phyloP scores from a whole-genome alignment of 1,140 invertebrate genomes.

The Lepidurus arcticus region DNA sequence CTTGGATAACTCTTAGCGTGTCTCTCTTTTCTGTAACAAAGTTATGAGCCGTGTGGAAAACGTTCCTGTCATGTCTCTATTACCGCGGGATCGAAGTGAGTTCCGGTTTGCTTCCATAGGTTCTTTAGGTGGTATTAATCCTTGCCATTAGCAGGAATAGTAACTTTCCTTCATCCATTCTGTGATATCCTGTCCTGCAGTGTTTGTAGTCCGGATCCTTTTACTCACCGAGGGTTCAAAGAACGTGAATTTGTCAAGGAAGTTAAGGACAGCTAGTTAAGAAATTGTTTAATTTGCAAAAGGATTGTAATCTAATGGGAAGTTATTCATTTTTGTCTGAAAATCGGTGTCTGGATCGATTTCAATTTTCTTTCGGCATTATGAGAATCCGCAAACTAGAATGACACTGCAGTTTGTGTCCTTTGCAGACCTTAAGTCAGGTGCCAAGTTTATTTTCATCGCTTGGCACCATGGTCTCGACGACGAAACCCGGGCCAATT shows the following conservation, averaged over 20 bases:
- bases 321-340: too few relatives aligned
- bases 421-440: background rate
- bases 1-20: background rate
- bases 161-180: too few relatives aligned
- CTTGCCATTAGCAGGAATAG: too few relatives aligned
- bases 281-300: too few relatives aligned
- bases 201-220: too few relatives aligned
- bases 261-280: too few relatives aligned
- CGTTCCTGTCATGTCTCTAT: background rate
- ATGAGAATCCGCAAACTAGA: background rate
- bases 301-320: too few relatives aligned
- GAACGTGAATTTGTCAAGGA: too few relatives aligned
- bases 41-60: constrained; percentile 18
- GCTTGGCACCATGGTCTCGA: background rate
- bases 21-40: background rate
- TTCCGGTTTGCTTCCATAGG: background rate
- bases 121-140: background rate
- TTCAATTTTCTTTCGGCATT: background rate
- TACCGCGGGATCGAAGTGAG: constrained; percentile 13
- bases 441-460: constrained; percentile 19
- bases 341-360: too few relatives aligned
- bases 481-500: background rate
- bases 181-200: too few relatives aligned
- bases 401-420: background rate
- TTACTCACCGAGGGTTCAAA: too few relatives aligned